Evolutionary conservation across 2,113 vertebrate species (phyloP).

Genomic region (Stegostoma tigrinum): DNA sequence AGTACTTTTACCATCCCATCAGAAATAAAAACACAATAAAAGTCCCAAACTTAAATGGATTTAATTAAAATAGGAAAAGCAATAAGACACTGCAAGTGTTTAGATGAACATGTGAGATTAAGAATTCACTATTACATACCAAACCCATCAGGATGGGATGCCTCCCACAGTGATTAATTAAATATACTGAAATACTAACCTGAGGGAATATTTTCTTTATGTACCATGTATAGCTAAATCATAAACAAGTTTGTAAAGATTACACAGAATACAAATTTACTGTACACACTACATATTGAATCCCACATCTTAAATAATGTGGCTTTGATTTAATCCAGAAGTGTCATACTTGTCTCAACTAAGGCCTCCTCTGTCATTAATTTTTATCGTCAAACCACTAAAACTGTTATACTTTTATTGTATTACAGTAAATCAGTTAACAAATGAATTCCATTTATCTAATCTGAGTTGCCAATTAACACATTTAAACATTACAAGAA

Average conservation of each 20-base stretch:
- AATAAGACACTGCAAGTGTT: background rate
- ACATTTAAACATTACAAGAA: background rate
- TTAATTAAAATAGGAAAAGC: background rate
- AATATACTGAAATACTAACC: background rate
- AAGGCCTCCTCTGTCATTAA: background rate
- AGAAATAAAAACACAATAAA: background rate
- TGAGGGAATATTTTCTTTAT: background rate
- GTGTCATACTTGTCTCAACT: background rate
- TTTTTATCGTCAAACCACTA: background rate
- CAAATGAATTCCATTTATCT: background rate
- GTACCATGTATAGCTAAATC: background rate
- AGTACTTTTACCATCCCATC: background rate
- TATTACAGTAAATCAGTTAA: background rate
- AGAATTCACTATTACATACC: background rate
- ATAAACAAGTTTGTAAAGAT: slow-evolving; percentile 11
- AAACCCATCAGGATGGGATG: background rate
- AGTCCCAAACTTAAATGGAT: background rate
- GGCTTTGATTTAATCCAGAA: background rate
- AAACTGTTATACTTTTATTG: background rate
- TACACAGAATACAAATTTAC: background rate
- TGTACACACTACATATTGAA: background rate
- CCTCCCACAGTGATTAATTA: slow-evolving; percentile 17
- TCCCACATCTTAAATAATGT: background rate
- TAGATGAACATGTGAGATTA: background rate
- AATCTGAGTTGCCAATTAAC: background rate